Evolutionary conservation across 2,797 vertebrate species (phyloP).

Genomic region (Phoebastria nigripes): DNA sequence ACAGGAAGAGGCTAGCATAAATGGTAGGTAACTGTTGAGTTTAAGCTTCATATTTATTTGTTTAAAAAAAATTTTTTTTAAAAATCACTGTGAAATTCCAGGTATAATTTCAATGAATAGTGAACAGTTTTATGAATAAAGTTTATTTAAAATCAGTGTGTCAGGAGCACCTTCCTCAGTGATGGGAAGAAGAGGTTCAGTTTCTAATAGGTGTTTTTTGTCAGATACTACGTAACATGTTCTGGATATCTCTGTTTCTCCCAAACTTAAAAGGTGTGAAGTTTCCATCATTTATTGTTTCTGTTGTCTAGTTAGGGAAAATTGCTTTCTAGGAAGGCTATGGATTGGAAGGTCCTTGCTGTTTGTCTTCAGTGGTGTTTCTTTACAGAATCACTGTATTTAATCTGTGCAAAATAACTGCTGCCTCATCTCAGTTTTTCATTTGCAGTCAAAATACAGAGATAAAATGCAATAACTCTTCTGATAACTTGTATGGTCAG

Average conservation of each 20-base stretch:
- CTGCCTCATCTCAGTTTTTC: not conserved
- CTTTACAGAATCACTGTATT: not conserved
- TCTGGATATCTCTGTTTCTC: not conserved
- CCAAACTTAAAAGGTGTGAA: not conserved
- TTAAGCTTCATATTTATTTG: slow-evolving; percentile 3
- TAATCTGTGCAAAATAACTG: not conserved
- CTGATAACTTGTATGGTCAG: not conserved
- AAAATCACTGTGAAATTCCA: slow-evolving; percentile 16
- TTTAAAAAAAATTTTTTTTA: not conserved
- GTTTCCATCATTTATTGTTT: not conserved
- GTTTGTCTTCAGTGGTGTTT: not conserved
- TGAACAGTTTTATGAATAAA: not conserved
- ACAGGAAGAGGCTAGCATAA: not conserved
- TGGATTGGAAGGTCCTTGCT: not conserved
- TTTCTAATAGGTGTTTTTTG: not conserved
- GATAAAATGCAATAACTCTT: not conserved
- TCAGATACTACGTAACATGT: not conserved
- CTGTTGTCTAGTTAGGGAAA: not conserved
- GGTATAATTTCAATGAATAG: not conserved
- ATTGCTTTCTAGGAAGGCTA: not conserved
- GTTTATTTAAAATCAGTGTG: not conserved
- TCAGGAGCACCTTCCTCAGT: not conserved
- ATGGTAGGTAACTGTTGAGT: not conserved
- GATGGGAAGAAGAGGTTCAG: not conserved
- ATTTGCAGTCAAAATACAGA: not conserved